Percentiles rank a stretch among this genome's conserved stretches.
These are phyloP conservation scores for Lordiphosa clarofinis DNA, from an alignment of 1,140 invertebrate genomes.

Conservation along the genomic window DNA sequence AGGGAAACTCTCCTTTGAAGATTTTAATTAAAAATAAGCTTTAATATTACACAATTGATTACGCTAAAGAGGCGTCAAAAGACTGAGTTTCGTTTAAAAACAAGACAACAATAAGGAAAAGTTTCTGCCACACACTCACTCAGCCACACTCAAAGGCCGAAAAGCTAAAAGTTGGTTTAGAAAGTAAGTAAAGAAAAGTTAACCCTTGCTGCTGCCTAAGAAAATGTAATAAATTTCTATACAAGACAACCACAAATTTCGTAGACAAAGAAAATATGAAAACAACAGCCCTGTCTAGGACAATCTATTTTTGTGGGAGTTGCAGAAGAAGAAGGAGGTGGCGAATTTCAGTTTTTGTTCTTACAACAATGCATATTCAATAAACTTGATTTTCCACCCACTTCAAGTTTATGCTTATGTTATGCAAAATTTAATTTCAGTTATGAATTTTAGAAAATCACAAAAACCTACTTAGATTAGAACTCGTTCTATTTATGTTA, in stretches of 20 bases:
- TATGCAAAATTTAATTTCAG: too few relatives aligned
- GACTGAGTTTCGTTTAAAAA: conserved; percentile 11
- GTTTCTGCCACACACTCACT: conserved; percentile 17
- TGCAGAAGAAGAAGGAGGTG: neutral
- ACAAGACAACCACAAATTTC: conserved; percentile 68
- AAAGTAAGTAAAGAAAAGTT: conserved; percentile 21
- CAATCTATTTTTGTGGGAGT: conserved; percentile 26
- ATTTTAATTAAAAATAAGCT: conserved; percentile 51
- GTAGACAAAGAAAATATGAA: conserved; percentile 66
- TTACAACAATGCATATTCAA: conserved; percentile 34
- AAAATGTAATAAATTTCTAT: conserved; percentile 71
- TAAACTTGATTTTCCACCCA: too few relatives aligned
- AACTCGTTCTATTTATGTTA: neutral
- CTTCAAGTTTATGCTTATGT: conserved; percentile 23
- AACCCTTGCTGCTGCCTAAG: conserved; percentile 28
- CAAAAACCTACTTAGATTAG: conserved; percentile 1
- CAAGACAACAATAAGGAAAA: conserved; percentile 9
- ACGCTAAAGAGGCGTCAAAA: conserved; percentile 33
- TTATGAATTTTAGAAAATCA: conserved; percentile 38
- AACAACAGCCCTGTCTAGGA: conserved; percentile 47
- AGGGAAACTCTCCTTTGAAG: neutral
- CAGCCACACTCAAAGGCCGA: too few relatives aligned
- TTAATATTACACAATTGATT: conserved; percentile 52
- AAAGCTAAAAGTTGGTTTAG: conserved; percentile 18
- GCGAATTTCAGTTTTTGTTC: conserved; percentile 17